These are phyloP conservation scores for Misgurnus mizolepis DNA, from an alignment of 2,113 vertebrate genomes.

Conservation along the genomic window DNA sequence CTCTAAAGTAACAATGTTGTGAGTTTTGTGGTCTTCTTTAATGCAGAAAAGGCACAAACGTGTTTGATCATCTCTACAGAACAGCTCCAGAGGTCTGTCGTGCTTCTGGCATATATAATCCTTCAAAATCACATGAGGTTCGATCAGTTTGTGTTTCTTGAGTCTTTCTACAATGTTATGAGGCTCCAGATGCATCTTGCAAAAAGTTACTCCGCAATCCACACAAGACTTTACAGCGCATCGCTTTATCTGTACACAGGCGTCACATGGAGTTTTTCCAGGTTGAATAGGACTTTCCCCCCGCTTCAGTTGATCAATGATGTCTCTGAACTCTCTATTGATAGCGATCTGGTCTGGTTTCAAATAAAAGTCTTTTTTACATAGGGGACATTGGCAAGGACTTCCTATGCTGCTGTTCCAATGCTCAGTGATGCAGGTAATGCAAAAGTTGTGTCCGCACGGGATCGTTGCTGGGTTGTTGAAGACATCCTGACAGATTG, in stretches of 20 bases:
- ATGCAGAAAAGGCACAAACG: conserved; percentile 69
- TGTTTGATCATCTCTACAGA: conserved; percentile 64
- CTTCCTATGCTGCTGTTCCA: conserved; percentile 1
- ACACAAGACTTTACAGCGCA: conserved; percentile 66
- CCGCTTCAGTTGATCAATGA: conserved; percentile 14
- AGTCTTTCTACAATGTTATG: conserved; percentile 64
- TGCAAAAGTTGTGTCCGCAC: conserved; percentile 47
- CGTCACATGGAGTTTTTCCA: conserved; percentile 61
- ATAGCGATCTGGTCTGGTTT: conserved; percentile 15
- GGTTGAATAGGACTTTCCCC: not conserved
- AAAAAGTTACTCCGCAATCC: conserved; percentile 68
- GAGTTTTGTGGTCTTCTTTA: conserved; percentile 63
- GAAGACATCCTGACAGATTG: conserved; percentile 38
- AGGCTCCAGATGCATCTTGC: conserved; percentile 67
- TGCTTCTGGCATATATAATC: conserved; percentile 68
- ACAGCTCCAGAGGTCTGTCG: conserved; percentile 58
- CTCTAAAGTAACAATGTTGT: conserved; percentile 60
- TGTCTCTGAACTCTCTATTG: conserved; percentile 34
- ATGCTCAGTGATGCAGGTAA: conserved; percentile 16
- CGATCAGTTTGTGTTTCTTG: conserved; percentile 68
- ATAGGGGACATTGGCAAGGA: conserved; percentile 32
- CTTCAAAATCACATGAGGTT: conserved; percentile 67
- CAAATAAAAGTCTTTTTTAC: not conserved
- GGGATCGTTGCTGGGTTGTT: conserved; percentile 32
- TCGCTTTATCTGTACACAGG: conserved; percentile 57